Evolutionary conservation across 2,888 invertebrate species (phyloP).

Genomic region (Schrankia costaestrigalis): DNA sequence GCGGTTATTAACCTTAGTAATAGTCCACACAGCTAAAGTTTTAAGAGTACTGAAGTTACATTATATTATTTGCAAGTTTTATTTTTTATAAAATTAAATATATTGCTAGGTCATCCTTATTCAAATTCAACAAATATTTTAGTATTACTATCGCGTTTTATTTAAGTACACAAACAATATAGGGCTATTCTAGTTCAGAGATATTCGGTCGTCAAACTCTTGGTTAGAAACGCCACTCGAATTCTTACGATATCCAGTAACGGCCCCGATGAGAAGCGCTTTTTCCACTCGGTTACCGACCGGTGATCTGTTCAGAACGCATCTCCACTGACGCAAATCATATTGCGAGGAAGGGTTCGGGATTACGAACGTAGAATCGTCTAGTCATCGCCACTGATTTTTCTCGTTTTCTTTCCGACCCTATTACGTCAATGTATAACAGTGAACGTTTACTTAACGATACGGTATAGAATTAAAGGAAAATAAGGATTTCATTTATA

Average conservation of each 20-base stretch:
- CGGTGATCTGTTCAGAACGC: slow-evolving; percentile 77
- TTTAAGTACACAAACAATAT: slow-evolving; percentile 18
- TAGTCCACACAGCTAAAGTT: no score
- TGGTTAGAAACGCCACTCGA: slow-evolving; percentile 50
- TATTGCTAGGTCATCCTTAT: no score
- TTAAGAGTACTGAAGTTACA: no score
- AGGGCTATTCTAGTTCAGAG: slow-evolving; percentile 9
- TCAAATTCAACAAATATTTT: background rate
- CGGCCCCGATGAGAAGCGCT: slow-evolving; percentile 73
- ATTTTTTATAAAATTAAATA: no score
- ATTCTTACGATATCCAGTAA: slow-evolving; percentile 52
- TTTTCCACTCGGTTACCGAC: slow-evolving; percentile 79
- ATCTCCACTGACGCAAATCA: slow-evolving; percentile 80
- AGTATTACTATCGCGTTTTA: background rate
- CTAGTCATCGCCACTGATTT: slow-evolving; percentile 73
- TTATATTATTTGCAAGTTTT: no score
- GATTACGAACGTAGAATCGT: slow-evolving; percentile 60
- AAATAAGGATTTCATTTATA: background rate
- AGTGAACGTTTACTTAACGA: slow-evolving; percentile 27
- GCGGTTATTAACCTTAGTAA: no score
- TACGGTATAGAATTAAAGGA: background rate
- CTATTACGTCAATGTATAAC: slow-evolving; percentile 32
- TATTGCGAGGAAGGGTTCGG: slow-evolving; percentile 78
- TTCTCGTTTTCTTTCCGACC: slow-evolving; percentile 44
- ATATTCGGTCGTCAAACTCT: slow-evolving; percentile 24